Evolutionary conservation across 2,113 vertebrate species (phyloP), one percentile per base, ranked within the genome.

Genomic region (Stegostoma tigrinum): DNA sequence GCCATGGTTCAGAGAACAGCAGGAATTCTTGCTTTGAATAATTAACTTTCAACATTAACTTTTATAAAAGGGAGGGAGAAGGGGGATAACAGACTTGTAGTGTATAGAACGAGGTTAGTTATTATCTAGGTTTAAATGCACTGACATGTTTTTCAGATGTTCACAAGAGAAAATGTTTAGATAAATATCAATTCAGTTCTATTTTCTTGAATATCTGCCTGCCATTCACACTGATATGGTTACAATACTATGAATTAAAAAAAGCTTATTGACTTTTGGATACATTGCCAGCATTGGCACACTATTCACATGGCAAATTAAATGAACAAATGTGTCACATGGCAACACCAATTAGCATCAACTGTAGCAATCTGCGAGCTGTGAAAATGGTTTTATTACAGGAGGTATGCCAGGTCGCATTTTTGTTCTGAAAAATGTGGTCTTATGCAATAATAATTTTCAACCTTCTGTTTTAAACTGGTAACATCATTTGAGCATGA

Each of bases 281-380:
- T 64, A 64, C 34, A 93, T 21, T 93, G 55, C 89, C 61, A 93
- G 89, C 61, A 38, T 93, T 93, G 89, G 89, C 89, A 93, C 89
- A 42, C 19, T 38, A 38, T 61, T 93, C 89, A 93, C 89, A 93
- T 93, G 89, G 67, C 89, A 93, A 93, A 93, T 93, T 67, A 93
- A 93, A 93, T 93, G 89, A 93, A 67, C 89, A 93, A 93, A 93
- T 93, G 89, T 93, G 89, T 93, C 89, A 93, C 89, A 93, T 38
- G 89, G 89, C 89, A 66, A 93, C 61, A 93, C 61, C 89, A 93
- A 93, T 93, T 93, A 93, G 61, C 89, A 93, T 93, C 89, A 93
- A 67, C 89, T 93, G 89, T 0, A 93, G 89, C 89, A 93, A 93
- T 93, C 89, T 93, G 89, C n/a, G 55, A 93, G 89, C 89, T 93